Evolutionary conservation across 1,140 invertebrate species (phyloP).

Genomic region (Eupeodes corollae): DNA sequence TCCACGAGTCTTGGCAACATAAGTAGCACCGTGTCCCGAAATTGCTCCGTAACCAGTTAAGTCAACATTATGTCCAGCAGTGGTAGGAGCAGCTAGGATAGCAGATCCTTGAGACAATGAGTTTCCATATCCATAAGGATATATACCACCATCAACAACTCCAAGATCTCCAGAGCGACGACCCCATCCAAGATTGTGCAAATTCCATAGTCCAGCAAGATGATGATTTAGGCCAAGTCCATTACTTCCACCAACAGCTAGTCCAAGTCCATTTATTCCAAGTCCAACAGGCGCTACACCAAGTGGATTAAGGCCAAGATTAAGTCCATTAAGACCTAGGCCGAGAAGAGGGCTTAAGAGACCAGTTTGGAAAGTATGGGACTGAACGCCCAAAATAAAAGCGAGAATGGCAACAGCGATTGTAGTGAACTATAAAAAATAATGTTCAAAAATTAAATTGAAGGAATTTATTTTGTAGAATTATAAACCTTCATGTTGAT

Average conservation of each 20-base stretch:
- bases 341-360: constrained; percentile 21
- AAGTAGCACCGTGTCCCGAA: constrained; percentile 3
- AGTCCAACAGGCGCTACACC: constrained; percentile 21
- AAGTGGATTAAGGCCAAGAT: background rate
- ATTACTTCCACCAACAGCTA: background rate
- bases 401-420: constrained; percentile 23
- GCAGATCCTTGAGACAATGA: background rate
- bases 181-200: background rate
- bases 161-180: background rate
- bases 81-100: background rate
- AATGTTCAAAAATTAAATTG: background rate
- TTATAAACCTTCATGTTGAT: no score
- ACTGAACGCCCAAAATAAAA: constrained; percentile 33
- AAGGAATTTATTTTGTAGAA: no score
- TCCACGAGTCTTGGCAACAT: constrained; percentile 34
- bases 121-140: no score
- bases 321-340: constrained; percentile 2
- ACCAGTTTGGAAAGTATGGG: constrained; percentile 30
- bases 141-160: no score
- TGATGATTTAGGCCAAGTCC: constrained; percentile 17
- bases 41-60: background rate
- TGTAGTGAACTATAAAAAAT: constrained; percentile 22
- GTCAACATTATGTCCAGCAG: no score
- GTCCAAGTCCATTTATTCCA: no score
- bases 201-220: constrained; percentile 16